phyloP scores from a whole-genome alignment of 2,113 vertebrate species.

The Piprites chloris region DNA sequence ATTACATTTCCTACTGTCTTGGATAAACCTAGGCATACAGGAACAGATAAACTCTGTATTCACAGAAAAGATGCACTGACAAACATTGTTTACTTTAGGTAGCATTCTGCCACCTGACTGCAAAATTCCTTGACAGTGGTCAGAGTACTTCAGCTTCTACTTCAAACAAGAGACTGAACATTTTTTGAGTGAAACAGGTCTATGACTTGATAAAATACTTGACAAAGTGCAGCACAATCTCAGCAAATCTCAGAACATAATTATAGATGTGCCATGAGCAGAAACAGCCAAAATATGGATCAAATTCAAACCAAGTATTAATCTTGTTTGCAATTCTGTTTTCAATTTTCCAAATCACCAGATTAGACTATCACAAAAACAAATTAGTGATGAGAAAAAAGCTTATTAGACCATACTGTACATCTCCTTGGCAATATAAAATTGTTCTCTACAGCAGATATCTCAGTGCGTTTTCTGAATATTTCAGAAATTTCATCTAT shows the following conservation, averaged over 20 bases:
- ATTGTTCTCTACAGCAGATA: background rate
- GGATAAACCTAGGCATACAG: background rate
- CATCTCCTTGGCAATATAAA: background rate
- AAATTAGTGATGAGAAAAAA: background rate
- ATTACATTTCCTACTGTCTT: background rate
- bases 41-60: background rate
- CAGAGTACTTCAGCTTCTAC: background rate
- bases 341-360: slow-evolving; percentile 31
- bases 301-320: background rate
- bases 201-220: background rate
- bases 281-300: background rate
- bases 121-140: background rate
- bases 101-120: background rate
- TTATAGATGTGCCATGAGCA: background rate
- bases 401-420: background rate
- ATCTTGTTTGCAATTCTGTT: slow-evolving; percentile 8
- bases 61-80: background rate
- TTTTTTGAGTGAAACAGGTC: background rate
- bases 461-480: background rate
- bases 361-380: background rate
- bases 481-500: background rate
- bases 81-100: background rate
- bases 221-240: background rate
- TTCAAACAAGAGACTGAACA: background rate
- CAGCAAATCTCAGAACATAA: background rate